These are phyloP conservation scores for Trematomus bernacchii DNA, from an alignment of 2,797 vertebrate genomes.

Conservation along the genomic window DNA sequence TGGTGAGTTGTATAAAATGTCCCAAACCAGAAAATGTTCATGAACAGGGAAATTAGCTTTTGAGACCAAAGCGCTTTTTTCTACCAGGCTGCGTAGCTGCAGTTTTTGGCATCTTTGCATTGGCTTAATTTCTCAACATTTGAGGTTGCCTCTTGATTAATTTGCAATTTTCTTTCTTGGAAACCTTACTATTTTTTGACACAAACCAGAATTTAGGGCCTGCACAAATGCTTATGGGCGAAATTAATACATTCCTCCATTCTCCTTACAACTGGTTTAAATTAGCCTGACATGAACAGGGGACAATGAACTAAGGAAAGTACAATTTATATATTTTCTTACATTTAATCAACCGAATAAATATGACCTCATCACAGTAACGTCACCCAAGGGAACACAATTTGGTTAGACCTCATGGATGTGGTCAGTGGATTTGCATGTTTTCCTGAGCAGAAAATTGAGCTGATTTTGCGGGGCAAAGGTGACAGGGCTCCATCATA, in stretches of 20 bases:
- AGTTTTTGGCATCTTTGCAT: too few species aligned
- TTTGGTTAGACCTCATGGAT: slow-evolving; percentile 36
- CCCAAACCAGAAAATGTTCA: too few species aligned
- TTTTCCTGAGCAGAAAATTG: slow-evolving; percentile 50
- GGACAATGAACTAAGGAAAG: slow-evolving; percentile 25
- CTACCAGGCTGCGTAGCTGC: too few species aligned
- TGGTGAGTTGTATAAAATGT: too few species aligned
- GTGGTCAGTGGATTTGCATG: slow-evolving; percentile 21
- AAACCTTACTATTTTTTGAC: background rate
- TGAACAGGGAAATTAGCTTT: too few species aligned
- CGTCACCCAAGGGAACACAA: slow-evolving; percentile 31
- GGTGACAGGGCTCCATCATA: slow-evolving; percentile 66
- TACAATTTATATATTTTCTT: slow-evolving; percentile 26
- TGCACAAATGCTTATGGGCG: slow-evolving; percentile 8
- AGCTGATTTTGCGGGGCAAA: slow-evolving; percentile 69
- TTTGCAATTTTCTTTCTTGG: background rate
- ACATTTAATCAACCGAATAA: slow-evolving; percentile 45
- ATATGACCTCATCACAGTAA: slow-evolving; percentile 48
- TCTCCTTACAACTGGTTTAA: slow-evolving; percentile 36
- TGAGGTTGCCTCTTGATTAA: background rate
- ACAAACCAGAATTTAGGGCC: background rate
- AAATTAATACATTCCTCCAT: background rate
- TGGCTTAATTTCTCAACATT: too few species aligned
- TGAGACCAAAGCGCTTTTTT: too few species aligned
- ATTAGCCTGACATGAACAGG: slow-evolving; percentile 28